Percentiles rank a stretch among this genome's conserved stretches.
These are phyloP conservation scores for Branchipolynoe longqiensis DNA, from an alignment of 2,888 invertebrate species.

Conservation along the genomic window DNA sequence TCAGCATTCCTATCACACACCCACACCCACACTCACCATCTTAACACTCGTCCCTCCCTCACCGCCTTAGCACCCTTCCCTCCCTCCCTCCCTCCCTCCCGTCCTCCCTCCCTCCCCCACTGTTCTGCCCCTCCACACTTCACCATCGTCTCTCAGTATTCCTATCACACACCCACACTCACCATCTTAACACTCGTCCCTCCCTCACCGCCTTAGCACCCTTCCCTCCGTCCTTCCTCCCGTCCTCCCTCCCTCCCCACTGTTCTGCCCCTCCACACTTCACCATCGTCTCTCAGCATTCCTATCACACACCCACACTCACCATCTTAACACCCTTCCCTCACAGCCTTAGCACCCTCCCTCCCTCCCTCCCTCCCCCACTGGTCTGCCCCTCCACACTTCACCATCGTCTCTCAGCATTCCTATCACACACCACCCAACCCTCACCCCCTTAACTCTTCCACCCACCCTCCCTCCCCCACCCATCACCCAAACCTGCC, in stretches of 20 bases:
- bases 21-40: too few species aligned
- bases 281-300: not conserved
- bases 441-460: not conserved
- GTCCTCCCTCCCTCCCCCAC: too few species aligned
- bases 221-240: too few species aligned
- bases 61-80: not conserved
- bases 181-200: too few species aligned
- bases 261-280: too few species aligned
- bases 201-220: too few species aligned
- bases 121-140: too few species aligned
- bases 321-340: not conserved
- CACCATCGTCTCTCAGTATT: not conserved
- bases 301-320: not conserved
- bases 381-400: too few species aligned
- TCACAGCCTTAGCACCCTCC: not conserved
- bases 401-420: not conserved
- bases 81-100: too few species aligned
- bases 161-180: not conserved
- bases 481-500: not conserved
- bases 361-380: not conserved
- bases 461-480: not conserved
- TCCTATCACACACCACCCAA: not conserved
- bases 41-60: not conserved
- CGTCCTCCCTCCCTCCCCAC: too few species aligned
- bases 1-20: not conserved